phyloP scores from a whole-genome alignment of 2,888 invertebrate genomes.

The Orthosia cruda region DNA sequence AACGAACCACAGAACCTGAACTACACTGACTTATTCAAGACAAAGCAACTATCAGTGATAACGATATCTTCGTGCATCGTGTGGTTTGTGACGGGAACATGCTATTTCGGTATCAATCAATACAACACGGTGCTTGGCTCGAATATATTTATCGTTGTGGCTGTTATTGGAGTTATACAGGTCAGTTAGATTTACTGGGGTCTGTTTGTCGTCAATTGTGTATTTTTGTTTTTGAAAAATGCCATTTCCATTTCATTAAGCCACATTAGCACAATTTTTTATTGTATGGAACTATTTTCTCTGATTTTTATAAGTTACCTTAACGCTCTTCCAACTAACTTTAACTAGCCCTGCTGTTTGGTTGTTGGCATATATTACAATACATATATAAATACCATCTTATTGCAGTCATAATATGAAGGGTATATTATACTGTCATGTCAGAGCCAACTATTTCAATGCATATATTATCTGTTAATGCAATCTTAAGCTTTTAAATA shows the following conservation, averaged over 20 bases:
- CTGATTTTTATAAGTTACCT: too few relatives aligned
- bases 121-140: conserved; percentile 75
- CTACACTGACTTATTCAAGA: conserved; percentile 77
- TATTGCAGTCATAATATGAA: neutral
- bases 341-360: too few relatives aligned
- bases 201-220: neutral
- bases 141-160: conserved; percentile 75
- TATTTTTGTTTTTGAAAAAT: too few relatives aligned
- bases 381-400: too few relatives aligned
- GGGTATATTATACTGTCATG: neutral
- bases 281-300: too few relatives aligned
- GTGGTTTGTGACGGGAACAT: conserved; percentile 76
- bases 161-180: conserved; percentile 76
- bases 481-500: too few relatives aligned
- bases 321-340: too few relatives aligned
- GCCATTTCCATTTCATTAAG: too few relatives aligned
- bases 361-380: too few relatives aligned
- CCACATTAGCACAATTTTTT: too few relatives aligned
- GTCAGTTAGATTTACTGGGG: conserved; percentile 65
- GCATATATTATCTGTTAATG: neutral
- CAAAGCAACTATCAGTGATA: conserved; percentile 70
- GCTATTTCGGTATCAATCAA: conserved; percentile 79
- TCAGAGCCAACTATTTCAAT: neutral
- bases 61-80: conserved; percentile 70
- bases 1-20: conserved; percentile 64